phyloP scores from a whole-genome alignment of 1,140 invertebrate species.

The Plodia interpunctella region DNA sequence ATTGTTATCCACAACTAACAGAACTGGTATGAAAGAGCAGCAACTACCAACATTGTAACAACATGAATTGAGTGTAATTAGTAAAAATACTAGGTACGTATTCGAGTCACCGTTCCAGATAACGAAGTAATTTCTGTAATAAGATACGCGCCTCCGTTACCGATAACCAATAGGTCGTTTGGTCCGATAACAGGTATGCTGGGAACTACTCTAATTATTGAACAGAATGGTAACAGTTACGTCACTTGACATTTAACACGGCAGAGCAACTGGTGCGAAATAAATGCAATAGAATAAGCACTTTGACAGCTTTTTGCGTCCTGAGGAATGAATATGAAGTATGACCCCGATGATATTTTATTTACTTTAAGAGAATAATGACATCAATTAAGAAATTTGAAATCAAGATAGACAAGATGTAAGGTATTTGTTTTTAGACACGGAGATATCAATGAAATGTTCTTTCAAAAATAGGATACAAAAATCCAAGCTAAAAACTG shows the following conservation, averaged over 20 bases:
- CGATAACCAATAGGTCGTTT: background rate
- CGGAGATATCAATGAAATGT: too few relatives aligned
- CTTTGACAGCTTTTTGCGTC: background rate
- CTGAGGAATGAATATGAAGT: too few relatives aligned
- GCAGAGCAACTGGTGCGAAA: background rate
- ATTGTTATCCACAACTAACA: too few relatives aligned
- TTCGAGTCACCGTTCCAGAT: background rate
- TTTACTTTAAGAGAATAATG: too few relatives aligned
- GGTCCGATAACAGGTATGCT: slow-evolving; percentile 14
- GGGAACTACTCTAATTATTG: slow-evolving; percentile 63
- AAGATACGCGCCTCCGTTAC: background rate
- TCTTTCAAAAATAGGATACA: too few relatives aligned
- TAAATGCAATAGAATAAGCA: background rate
- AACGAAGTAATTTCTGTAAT: slow-evolving; percentile 2
- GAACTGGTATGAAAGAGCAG: too few relatives aligned
- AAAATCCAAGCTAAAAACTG: too few relatives aligned
- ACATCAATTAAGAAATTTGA: too few relatives aligned
- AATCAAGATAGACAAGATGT: too few relatives aligned
- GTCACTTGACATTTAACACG: slow-evolving; percentile 51
- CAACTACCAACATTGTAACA: background rate
- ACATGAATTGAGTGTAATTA: background rate
- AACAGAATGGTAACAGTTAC: slow-evolving; percentile 40
- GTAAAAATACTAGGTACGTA: background rate
- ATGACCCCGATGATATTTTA: too few relatives aligned
- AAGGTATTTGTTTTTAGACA: too few relatives aligned